Conservation (phyloP, 1,140 invertebrate species). For the Tachypleus tridentatus region DNA sequence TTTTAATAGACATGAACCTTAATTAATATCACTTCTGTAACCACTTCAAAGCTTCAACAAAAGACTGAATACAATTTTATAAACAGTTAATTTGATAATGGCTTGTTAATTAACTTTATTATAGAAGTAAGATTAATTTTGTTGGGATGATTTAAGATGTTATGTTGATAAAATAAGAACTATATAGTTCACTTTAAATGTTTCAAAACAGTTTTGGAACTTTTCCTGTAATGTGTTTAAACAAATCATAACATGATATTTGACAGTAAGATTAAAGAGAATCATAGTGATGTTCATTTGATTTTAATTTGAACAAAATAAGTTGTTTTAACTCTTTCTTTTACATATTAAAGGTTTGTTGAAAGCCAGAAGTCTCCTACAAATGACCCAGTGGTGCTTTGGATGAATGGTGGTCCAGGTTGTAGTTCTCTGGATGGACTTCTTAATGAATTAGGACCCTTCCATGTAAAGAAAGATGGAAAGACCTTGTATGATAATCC, state of each 20-base stretch:
- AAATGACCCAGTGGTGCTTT: conserved; percentile 41
- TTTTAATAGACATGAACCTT: too few species aligned
- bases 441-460: conserved; percentile 43
- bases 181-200: neutral
- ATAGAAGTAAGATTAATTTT: too few species aligned
- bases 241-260: neutral
- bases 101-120: too few species aligned
- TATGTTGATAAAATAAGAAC: neutral
- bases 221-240: too few species aligned
- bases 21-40: too few species aligned
- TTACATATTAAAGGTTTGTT: conserved; percentile 36
- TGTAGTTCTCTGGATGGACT: conserved; percentile 41
- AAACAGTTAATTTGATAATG: too few species aligned
- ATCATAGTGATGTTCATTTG: too few species aligned
- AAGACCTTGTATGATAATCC: conserved; percentile 34
- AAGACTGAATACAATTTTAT: too few species aligned
- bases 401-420: conserved; percentile 46
- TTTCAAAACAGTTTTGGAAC: too few species aligned
- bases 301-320: too few species aligned
- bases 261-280: too few species aligned
- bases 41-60: too few species aligned
- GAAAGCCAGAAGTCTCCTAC: conserved; percentile 37
- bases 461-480: conserved; percentile 32
- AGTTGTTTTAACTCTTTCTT: neutral
- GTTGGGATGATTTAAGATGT: neutral